phyloP scores from a whole-genome alignment of 1,140 invertebrate species.

The Lepidurus couesii region DNA sequence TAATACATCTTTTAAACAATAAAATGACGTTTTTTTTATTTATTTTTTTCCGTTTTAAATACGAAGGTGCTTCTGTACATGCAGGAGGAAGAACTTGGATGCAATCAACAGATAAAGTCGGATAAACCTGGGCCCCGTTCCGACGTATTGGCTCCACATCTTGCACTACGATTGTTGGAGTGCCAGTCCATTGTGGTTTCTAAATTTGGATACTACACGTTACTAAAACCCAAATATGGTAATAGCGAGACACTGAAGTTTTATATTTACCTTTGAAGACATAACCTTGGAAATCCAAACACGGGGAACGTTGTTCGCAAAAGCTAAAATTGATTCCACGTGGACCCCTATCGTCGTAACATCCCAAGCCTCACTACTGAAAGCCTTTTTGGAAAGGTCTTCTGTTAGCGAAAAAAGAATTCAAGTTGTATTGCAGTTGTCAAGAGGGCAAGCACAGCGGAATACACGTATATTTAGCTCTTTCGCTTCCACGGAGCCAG shows the following conservation, averaged over 20 bases:
- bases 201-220: neutral
- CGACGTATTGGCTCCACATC: neutral
- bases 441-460: slow-evolving; percentile 5
- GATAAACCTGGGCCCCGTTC: neutral
- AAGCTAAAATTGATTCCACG: neutral
- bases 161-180: neutral
- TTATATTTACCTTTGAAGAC: neutral
- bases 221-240: neutral
- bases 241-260: neutral
- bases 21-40: neutral
- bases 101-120: slow-evolving; percentile 14
- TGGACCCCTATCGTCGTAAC: neutral
- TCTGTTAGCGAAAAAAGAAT: slow-evolving; percentile 10
- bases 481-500: neutral
- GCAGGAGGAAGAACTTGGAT: neutral
- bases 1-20: neutral
- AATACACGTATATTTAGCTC: neutral
- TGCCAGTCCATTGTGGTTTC: neutral
- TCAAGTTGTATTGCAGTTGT: slow-evolving; percentile 10
- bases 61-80: neutral
- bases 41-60: neutral
- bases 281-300: neutral
- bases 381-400: neutral
- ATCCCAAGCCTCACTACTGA: neutral
- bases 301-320: neutral